These are phyloP conservation scores for Xylocopa sonorina DNA, from an alignment of 1,140 invertebrate genomes.

Conservation along the genomic window DNA sequence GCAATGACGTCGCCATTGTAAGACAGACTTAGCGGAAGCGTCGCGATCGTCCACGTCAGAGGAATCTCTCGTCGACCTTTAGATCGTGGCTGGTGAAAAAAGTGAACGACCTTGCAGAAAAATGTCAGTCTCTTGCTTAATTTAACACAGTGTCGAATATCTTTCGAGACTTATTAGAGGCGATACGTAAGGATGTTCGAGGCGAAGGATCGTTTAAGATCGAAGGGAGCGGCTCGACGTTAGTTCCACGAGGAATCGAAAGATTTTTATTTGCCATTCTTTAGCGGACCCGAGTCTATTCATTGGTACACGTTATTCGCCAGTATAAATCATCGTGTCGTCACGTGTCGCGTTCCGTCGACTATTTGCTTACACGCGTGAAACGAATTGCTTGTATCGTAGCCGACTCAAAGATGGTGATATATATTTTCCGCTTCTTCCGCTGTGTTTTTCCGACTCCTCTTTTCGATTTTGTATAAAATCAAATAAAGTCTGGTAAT, in stretches of 20 bases:
- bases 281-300: no score
- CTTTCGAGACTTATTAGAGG: neutral
- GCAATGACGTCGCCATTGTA: neutral
- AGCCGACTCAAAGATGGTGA: neutral
- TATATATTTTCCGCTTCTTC: neutral
- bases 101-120: neutral
- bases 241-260: no score
- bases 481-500: neutral
- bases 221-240: no score
- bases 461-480: neutral
- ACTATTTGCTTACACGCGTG: conserved; percentile 9
- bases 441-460: neutral
- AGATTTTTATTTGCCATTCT: no score
- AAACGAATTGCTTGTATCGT: neutral
- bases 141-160: neutral
- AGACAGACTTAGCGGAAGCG: neutral
- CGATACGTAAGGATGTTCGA: no score
- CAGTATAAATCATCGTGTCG: conserved; percentile 5
- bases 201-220: no score
- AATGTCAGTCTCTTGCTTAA: neutral
- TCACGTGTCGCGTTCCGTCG: conserved; percentile 5
- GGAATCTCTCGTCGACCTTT: neutral
- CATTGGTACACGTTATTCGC: neutral
- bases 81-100: neutral
- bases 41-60: neutral